Conservation (phyloP, 1,140 invertebrate species). For the Nomia melanderi region DNA sequence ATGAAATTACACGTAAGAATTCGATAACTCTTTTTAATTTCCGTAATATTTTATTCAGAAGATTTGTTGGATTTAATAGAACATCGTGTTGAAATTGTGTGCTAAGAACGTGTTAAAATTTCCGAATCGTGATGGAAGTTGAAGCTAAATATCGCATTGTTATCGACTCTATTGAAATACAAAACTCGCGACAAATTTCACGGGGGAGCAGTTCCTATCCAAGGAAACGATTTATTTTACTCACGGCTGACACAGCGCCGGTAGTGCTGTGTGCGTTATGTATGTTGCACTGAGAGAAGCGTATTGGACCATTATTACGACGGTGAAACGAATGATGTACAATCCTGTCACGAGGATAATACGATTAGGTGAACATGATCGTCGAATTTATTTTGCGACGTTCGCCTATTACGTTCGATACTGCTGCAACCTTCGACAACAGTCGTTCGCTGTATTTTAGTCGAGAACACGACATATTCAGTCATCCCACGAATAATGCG, state of each 20-base stretch:
- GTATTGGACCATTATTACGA: conserved; percentile 22
- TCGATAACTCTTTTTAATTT: no score
- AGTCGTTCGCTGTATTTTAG: background rate
- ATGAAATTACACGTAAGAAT: no score
- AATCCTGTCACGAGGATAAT: conserved; percentile 16
- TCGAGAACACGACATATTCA: background rate
- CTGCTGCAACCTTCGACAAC: background rate
- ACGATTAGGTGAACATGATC: conserved; percentile 34
- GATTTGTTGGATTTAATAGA: no score
- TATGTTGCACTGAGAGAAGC: background rate
- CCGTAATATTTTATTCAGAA: no score
- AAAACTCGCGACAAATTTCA: background rate
- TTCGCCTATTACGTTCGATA: conserved; percentile 20
- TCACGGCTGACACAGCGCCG: background rate
- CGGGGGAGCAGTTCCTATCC: no score
- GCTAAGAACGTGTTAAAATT: background rate
- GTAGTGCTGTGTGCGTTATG: background rate
- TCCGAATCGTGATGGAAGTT: background rate
- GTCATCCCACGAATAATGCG: no score
- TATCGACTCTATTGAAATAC: background rate
- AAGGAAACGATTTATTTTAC: conserved; percentile 16
- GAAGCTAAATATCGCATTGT: background rate
- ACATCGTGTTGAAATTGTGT: no score
- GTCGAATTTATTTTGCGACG: conserved; percentile 40
- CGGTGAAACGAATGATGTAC: conserved; percentile 23